Conservation (phyloP, 1,140 invertebrate species). For the Pachyrhynchus sulphureomaculatus region DNA sequence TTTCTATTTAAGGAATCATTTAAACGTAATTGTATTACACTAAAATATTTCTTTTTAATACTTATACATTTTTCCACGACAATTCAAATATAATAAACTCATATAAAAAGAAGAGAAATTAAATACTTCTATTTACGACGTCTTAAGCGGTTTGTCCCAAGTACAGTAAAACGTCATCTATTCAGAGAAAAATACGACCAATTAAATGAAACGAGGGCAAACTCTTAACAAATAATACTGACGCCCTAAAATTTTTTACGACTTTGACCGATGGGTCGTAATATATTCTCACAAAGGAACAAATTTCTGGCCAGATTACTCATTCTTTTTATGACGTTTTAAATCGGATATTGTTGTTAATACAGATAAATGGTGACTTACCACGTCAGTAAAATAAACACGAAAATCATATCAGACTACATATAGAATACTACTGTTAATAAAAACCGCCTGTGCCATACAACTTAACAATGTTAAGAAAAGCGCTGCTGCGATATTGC, state of each 20-base stretch:
- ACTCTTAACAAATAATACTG: conserved; percentile 33
- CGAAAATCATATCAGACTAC: too few relatives aligned
- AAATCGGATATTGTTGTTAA: conserved; percentile 31
- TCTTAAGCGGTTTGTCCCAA: conserved; percentile 30
- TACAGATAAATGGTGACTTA: conserved; percentile 23
- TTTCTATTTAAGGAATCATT: too few relatives aligned
- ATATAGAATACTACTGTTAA: too few relatives aligned
- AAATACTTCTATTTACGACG: conserved; percentile 25
- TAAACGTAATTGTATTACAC: too few relatives aligned
- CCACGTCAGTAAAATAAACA: background rate
- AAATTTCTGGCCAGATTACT: conserved; percentile 29
- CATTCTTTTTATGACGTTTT: conserved; percentile 32
- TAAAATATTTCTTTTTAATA: too few relatives aligned
- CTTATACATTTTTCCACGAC: too few relatives aligned
- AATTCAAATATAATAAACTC: too few relatives aligned
- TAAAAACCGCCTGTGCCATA: too few relatives aligned
- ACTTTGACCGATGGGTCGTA: conserved; percentile 28
- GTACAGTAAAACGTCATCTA: conserved; percentile 28
- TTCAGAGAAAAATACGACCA: conserved; percentile 33
- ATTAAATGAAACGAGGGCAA: conserved; percentile 33
- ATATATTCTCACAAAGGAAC: conserved; percentile 32
- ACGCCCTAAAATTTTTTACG: conserved; percentile 31
- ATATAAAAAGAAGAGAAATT: background rate
- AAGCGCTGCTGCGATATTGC: too few relatives aligned
- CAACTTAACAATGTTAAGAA: too few relatives aligned